Conservation (phyloP, 2,113 vertebrate genomes). For the Panthera leo region DNA sequence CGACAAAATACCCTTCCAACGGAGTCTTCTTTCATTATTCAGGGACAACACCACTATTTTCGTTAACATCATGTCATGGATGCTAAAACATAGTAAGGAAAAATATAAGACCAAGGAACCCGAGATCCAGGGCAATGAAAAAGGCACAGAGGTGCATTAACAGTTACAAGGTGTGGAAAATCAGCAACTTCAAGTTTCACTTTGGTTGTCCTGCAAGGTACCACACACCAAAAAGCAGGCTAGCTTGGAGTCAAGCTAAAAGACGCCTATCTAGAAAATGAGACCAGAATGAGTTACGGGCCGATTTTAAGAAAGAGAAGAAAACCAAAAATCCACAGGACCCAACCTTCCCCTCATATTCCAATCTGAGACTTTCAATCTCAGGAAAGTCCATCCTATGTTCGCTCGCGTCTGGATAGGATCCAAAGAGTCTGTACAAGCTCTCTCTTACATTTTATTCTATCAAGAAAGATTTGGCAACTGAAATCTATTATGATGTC, state of each 20-base stretch:
- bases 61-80: neutral
- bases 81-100: neutral
- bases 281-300: neutral
- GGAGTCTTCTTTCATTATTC: neutral
- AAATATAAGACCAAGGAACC: neutral
- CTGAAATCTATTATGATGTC: slow-evolving; percentile 88
- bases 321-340: neutral
- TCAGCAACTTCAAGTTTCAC: neutral
- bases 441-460: slow-evolving; percentile 67
- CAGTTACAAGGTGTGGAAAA: neutral
- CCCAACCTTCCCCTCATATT: accelerated
- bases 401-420: slow-evolving; percentile 61
- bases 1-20: neutral
- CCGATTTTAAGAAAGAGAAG: neutral
- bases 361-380: neutral
- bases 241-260: neutral
- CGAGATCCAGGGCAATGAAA: neutral
- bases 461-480: slow-evolving; percentile 82
- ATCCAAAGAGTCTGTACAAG: slow-evolving; percentile 68
- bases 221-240: neutral
- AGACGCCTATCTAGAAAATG: neutral
- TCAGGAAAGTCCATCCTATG: neutral
- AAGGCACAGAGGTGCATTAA: neutral
- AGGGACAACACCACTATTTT: neutral
- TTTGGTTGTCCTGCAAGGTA: neutral